phyloP scores from a whole-genome alignment of 2,888 invertebrate genomes.

The Heliconius erato region DNA sequence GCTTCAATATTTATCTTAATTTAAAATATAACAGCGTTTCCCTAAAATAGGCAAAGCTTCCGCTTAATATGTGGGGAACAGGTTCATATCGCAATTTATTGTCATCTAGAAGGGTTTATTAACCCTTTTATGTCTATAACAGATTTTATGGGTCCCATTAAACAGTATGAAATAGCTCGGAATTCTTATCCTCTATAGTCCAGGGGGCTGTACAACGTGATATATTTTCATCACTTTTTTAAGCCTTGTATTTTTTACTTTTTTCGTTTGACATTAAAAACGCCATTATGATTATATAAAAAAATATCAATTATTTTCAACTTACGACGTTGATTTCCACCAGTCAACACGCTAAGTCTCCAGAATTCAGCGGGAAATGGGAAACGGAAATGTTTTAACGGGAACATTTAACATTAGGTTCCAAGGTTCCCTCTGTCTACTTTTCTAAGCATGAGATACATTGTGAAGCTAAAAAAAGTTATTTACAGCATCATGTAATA shows the following conservation, averaged over 20 bases:
- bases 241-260: too few species aligned
- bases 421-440: too few species aligned
- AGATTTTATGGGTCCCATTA: slow-evolving; percentile 17
- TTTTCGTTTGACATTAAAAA: too few species aligned
- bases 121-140: slow-evolving; percentile 22
- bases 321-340: background rate
- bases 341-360: background rate
- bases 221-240: background rate
- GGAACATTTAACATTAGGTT: background rate
- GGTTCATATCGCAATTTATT: slow-evolving; percentile 10
- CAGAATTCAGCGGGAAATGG: background rate
- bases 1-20: background rate
- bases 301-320: too few species aligned
- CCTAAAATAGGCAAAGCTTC: slow-evolving; percentile 5
- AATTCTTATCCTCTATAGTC: slow-evolving; percentile 5
- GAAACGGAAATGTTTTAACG: background rate
- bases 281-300: background rate
- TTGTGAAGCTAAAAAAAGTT: background rate
- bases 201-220: background rate
- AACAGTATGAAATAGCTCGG: slow-evolving; percentile 10
- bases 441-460: background rate
- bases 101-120: slow-evolving; percentile 9
- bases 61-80: background rate
- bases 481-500: background rate
- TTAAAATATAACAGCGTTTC: background rate